Evolutionary conservation across 2,888 invertebrate genomes (phyloP).

Genomic region (Euclidia mi): DNA sequence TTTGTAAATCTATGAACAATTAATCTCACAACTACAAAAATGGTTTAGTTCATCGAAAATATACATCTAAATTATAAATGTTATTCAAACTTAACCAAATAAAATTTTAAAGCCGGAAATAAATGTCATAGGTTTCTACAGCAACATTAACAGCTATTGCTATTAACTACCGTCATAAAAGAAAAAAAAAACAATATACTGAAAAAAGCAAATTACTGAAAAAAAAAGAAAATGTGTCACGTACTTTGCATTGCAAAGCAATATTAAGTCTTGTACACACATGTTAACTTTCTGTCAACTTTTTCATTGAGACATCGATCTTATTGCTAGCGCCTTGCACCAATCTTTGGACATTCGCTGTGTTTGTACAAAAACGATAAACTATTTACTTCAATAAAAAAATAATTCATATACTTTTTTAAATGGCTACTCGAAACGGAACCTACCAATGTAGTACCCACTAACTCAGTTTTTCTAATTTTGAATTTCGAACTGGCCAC

Average conservation of each 20-base stretch:
- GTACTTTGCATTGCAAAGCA: slow-evolving; percentile 61
- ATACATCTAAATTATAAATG: too few species aligned
- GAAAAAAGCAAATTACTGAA: slow-evolving; percentile 13
- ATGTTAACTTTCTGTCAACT: slow-evolving; percentile 58
- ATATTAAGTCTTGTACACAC: slow-evolving; percentile 28
- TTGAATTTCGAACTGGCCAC: too few species aligned
- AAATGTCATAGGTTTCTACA: too few species aligned
- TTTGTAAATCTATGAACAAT: too few species aligned
- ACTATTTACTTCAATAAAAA: not conserved
- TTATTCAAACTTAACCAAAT: too few species aligned
- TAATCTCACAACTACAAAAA: too few species aligned
- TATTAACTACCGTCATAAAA: not conserved
- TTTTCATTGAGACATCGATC: slow-evolving; percentile 72
- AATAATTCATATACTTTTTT: too few species aligned
- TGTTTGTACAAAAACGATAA: slow-evolving; percentile 29
- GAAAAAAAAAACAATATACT: slow-evolving; percentile 3
- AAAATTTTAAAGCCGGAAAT: too few species aligned
- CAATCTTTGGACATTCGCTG: slow-evolving; percentile 66
- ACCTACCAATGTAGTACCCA: too few species aligned
- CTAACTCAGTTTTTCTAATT: too few species aligned
- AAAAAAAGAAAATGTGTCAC: slow-evolving; percentile 50
- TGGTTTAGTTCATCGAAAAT: too few species aligned
- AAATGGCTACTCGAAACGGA: too few species aligned
- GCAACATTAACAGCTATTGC: not conserved
- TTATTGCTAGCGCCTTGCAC: slow-evolving; percentile 71